A percentile compares a stretch with the other conserved stretches of the same genome.
These are phyloP conservation scores for Zoanthus sociatus DNA, from an alignment of 92 coral and sea anemone genomes.

Conservation along the genomic window DNA sequence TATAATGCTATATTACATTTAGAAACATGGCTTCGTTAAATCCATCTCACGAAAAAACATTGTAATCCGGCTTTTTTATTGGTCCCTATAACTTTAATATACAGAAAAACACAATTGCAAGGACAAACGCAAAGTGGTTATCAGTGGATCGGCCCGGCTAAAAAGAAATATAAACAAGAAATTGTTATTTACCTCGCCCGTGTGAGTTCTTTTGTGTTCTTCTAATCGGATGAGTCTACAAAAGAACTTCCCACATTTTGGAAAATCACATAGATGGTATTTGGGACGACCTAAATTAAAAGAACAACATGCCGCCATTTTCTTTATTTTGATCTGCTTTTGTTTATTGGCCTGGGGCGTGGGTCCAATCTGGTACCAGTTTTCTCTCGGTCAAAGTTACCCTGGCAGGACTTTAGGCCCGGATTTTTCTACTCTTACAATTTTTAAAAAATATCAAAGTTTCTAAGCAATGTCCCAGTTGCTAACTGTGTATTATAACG, in stretches of 20 bases:
- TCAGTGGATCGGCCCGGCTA: too few relatives aligned
- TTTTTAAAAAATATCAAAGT: background rate
- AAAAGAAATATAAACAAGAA: background rate
- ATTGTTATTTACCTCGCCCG: conserved; percentile 82
- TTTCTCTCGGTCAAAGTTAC: background rate
- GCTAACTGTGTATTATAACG: conserved; percentile 43
- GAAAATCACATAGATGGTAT: conserved; percentile 61
- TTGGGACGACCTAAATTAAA: conserved; percentile 6
- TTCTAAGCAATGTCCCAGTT: background rate
- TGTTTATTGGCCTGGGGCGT: background rate
- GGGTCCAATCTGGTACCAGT: conserved; percentile 20
- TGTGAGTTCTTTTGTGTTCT: conserved; percentile 88
- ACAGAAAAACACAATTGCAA: too few relatives aligned
- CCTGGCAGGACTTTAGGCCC: background rate
- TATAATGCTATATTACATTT: too few relatives aligned
- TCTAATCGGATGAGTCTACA: conserved; percentile 62
- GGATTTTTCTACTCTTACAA: background rate
- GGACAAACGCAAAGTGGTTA: too few relatives aligned
- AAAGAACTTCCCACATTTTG: conserved; percentile 83
- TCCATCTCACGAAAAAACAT: too few relatives aligned
- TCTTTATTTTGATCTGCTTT: conserved; percentile 59
- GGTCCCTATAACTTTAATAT: too few relatives aligned
- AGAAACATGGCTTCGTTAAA: too few relatives aligned
- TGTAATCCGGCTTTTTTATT: too few relatives aligned
- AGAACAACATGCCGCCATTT: conserved; percentile 75